Percentiles rank a stretch among this genome's conserved stretches.
These are phyloP conservation scores for Agonopterix subpropinquella DNA, from an alignment of 2,888 invertebrate species.

Conservation along the genomic window DNA sequence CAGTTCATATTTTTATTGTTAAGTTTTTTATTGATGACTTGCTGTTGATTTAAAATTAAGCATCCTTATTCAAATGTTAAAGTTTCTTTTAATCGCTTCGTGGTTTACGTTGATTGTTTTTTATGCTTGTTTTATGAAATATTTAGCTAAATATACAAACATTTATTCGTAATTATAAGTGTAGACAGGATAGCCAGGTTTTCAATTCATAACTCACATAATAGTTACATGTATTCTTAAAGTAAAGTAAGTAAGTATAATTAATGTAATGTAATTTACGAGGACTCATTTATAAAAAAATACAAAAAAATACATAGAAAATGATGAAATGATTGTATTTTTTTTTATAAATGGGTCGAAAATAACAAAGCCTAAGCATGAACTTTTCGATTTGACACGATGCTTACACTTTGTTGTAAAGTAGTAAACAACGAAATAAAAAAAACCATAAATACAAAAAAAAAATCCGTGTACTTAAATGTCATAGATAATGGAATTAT, in stretches of 20 bases:
- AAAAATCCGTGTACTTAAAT: constrained; percentile 59
- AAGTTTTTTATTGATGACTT: constrained; percentile 64
- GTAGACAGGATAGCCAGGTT: constrained; percentile 76
- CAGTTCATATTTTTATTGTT: constrained; percentile 41
- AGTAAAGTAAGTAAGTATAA: constrained; percentile 42
- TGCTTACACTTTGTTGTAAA: constrained; percentile 42
- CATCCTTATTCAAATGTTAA: constrained; percentile 69
- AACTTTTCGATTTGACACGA: constrained; percentile 8
- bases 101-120: constrained; percentile 48
- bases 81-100: constrained; percentile 50
- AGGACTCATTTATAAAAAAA: constrained; percentile 27
- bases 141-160: constrained; percentile 69
- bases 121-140: constrained; percentile 49
- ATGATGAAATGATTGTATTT: too few species aligned
- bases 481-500: constrained; percentile 61
- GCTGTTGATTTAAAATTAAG: constrained; percentile 67
- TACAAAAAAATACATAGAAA: background rate
- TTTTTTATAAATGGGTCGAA: constrained; percentile 36
- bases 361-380: constrained; percentile 35
- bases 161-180: constrained; percentile 63
- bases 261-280: constrained; percentile 67
- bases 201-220: constrained; percentile 66
- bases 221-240: constrained; percentile 43
- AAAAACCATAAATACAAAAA: constrained; percentile 60
- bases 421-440: constrained; percentile 70